These are phyloP conservation scores for Benitochromis conjunctus DNA, from an alignment of 2,113 vertebrate species.

Conservation along the genomic window DNA sequence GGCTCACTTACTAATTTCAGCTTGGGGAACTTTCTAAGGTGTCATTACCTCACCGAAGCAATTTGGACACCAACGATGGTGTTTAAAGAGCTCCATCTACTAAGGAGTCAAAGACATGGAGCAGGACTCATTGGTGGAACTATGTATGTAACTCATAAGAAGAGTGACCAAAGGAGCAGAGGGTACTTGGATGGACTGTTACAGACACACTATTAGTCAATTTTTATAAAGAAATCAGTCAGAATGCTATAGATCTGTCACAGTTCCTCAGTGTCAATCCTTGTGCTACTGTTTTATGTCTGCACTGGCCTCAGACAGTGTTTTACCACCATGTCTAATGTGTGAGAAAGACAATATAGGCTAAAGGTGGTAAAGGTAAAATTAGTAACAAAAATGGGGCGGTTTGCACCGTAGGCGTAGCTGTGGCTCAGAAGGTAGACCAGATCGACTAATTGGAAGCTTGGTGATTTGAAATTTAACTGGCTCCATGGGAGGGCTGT, in stretches of 20 bases:
- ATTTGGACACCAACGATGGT: background rate
- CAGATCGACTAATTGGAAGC: rapidly evolving
- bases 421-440: background rate
- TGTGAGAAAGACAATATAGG: background rate
- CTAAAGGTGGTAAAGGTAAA: background rate
- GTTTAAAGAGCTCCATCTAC: background rate
- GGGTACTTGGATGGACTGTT: background rate
- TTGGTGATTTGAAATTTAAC: background rate
- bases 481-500: background rate
- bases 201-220: background rate
- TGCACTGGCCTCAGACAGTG: background rate
- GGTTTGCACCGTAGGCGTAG: background rate
- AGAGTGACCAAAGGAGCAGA: background rate
- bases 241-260: background rate
- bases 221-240: background rate
- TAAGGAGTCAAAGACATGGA: background rate
- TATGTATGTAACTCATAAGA: background rate
- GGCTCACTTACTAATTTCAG: background rate
- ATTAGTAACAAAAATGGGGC: background rate
- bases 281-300: background rate
- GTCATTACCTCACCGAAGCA: background rate
- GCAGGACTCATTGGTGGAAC: background rate
- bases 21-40: background rate
- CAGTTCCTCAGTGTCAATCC: background rate
- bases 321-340: background rate